Percentiles rank a stretch among this genome's conserved stretches.
These are phyloP conservation scores for Aythya baeri DNA, from an alignment of 2,113 vertebrate species.

Conservation along the genomic window DNA sequence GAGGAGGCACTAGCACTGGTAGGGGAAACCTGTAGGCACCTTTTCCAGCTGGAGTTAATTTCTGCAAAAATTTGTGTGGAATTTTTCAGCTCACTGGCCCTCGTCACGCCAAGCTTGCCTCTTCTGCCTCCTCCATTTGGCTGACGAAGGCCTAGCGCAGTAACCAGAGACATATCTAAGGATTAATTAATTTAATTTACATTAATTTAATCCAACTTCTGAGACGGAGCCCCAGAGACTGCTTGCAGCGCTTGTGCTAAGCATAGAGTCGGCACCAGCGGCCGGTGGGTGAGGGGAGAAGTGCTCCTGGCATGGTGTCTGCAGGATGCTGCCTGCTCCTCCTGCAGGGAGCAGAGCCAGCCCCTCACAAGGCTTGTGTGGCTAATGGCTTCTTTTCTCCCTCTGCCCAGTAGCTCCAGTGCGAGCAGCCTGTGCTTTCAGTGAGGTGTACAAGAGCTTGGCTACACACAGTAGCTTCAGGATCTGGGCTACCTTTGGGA, in stretches of 20 bases:
- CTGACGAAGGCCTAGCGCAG: background rate
- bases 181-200: background rate
- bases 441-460: background rate
- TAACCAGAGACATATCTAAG: background rate
- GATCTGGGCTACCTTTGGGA: background rate
- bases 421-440: background rate
- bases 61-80: background rate
- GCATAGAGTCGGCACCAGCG: background rate
- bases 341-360: background rate
- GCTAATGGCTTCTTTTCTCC: background rate
- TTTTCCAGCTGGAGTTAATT: background rate
- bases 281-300: background rate
- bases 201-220: background rate
- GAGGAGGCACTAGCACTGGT: too few relatives aligned
- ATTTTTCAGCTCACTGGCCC: background rate
- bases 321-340: background rate
- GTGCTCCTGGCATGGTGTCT: accelerated
- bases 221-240: background rate
- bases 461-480: background rate
- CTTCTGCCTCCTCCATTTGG: background rate
- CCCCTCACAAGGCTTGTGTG: background rate
- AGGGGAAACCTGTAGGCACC: too few relatives aligned
- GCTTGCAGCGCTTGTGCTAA: background rate
- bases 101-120: background rate
- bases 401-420: background rate